Base-by-base conservation (phyloP, 2,113 vertebrate species). In the Xiphophorus hellerii region DNA sequence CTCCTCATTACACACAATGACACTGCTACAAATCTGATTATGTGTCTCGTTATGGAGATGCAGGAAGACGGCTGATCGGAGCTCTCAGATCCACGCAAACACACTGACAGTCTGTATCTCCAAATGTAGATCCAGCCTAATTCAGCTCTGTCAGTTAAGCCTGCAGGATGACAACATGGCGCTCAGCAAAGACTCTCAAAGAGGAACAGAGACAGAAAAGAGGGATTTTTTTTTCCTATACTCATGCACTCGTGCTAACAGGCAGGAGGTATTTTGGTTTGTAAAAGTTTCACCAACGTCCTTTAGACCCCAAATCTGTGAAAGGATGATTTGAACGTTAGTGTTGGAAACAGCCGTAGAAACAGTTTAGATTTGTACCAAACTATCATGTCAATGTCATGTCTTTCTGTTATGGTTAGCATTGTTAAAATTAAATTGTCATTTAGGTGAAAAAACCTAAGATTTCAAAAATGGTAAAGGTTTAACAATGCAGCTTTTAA, bases 21-120 rank as follows among this genome's bases (percentile, higher is more conserved):
- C 69, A 78, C 44, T 35, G 62, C 72, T 84, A 69, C 81, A 88
- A 76, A 83, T 83, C 35, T 67, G 54, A 73, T 61, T 58, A 58
- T 58, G 51, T n/a, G 76, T 30, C 68, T 62, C 72, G 74, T 63
- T 76, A 76, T 75, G 74, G 77, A 88, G 72, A 84, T 74, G 78
- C 66, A 77, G 66, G 62, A 74, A 69, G 73, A 67, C 61, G 71
- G 73, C 83, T 87, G 79, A 75, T 84, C 74, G 69, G 1, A 4
- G 27, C 27, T 74, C 77, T 74, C 67, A 69, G 39, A 73, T 82
- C 64, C 63, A 65, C 29, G 33, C 66, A 88, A 80, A 89, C 85
- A 89, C 85, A 78, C 51, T 72, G 79, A 54, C 72, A 84, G 84
- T 81, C 84, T 74, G 84, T 80, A 77, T 88, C 74, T 75, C 80